A percentile compares a stretch with the other conserved stretches of the same genome.
Evolutionary conservation across 2,113 vertebrate species (phyloP).

Genomic region (Pelusios castaneus): DNA sequence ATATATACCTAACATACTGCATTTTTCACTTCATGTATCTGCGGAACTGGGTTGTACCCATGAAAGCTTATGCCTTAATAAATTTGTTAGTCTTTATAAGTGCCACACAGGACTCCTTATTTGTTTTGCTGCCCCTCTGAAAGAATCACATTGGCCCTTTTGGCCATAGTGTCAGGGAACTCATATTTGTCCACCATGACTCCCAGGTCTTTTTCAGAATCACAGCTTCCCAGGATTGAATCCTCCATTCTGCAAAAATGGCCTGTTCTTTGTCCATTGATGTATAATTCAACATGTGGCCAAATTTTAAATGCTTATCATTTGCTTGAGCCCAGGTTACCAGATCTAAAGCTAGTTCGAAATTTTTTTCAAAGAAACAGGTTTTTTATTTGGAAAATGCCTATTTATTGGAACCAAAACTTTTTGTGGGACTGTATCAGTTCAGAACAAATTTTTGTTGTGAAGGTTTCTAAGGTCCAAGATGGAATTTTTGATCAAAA

Average conservation of each 20-base stretch:
- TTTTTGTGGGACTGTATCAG: neutral
- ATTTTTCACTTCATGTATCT: too few species aligned
- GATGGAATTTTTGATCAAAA: neutral
- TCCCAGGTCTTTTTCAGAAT: neutral
- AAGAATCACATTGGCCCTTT: neutral
- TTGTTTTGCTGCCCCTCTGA: too few species aligned
- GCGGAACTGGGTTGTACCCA: too few species aligned
- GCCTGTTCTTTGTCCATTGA: neutral
- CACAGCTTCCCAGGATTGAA: neutral
- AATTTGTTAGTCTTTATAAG: too few species aligned
- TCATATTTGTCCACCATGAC: neutral
- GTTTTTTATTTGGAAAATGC: neutral
- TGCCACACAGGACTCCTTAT: too few species aligned
- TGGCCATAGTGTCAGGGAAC: neutral
- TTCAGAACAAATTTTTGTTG: neutral
- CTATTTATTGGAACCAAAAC: neutral
- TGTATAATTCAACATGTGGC: neutral
- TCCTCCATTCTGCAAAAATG: neutral
- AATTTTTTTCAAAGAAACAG: neutral
- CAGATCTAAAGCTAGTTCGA: neutral
- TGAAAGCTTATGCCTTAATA: too few species aligned
- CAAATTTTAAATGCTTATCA: neutral
- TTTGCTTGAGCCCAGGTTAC: neutral
- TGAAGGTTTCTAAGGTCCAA: neutral
- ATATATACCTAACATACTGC: too few species aligned